phyloP scores from a whole-genome alignment of 2,113 vertebrate genomes.

The Ameiurus melas region DNA sequence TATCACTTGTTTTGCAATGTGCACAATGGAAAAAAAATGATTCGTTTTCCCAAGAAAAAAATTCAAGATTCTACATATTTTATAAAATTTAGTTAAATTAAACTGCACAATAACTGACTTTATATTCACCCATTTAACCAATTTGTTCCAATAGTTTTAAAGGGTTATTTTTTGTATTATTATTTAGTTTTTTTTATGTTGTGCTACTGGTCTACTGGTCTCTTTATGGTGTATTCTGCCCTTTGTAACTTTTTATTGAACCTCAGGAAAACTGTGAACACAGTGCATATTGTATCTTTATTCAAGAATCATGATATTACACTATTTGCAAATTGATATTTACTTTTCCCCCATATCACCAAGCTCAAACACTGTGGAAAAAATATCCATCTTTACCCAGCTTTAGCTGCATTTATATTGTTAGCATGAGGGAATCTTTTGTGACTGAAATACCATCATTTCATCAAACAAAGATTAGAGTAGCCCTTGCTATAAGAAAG shows the following conservation, averaged over 20 bases:
- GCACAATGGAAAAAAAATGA: not conserved
- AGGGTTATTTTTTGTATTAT: not conserved
- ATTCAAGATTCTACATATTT: not conserved
- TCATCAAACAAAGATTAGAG: constrained; percentile 55
- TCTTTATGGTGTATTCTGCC: not conserved
- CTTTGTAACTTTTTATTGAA: not conserved
- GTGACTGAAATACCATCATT: constrained; percentile 51
- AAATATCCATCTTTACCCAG: constrained; percentile 23
- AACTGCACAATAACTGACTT: not conserved
- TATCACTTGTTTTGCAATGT: not conserved
- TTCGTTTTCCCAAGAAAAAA: not conserved
- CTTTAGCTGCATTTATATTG: constrained; percentile 43
- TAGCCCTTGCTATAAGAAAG: constrained; percentile 41
- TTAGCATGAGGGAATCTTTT: constrained; percentile 45
- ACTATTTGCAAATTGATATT: not conserved
- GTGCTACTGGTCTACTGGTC: not conserved
- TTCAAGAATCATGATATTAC: too few relatives aligned
- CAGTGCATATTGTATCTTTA: not conserved
- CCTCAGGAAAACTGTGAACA: not conserved
- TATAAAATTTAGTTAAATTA: not conserved
- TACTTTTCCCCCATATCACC: not conserved
- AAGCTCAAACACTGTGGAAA: constrained; percentile 1
- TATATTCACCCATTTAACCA: not conserved
- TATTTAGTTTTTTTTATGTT: too few relatives aligned
- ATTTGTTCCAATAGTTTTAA: not conserved